These are phyloP conservation scores for Strix occidentalis DNA, from an alignment of 2,797 vertebrate genomes.

Conservation along the genomic window DNA sequence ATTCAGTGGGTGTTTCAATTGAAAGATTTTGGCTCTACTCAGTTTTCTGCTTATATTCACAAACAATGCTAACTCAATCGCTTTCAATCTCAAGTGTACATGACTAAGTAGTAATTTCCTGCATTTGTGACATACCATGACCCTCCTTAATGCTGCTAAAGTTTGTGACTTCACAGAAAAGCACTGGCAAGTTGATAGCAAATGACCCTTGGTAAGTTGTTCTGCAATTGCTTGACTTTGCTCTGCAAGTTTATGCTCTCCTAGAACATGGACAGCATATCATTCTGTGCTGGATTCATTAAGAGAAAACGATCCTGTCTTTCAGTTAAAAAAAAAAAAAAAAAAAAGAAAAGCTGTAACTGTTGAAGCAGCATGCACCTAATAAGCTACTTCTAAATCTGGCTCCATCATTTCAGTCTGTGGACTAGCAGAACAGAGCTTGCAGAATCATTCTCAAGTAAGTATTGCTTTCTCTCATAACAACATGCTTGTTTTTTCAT, in stretches of 20 bases:
- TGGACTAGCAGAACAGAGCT: conserved; percentile 44
- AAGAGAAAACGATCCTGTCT: conserved; percentile 45
- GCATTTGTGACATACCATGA: conserved; percentile 14
- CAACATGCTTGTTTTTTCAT: not conserved
- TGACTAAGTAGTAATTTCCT: conserved; percentile 17
- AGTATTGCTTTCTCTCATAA: conserved; percentile 37
- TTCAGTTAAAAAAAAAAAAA: not conserved
- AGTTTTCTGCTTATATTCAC: not conserved
- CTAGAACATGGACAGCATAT: conserved; percentile 35
- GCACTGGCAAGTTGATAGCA: not conserved
- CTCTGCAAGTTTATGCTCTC: conserved; percentile 37
- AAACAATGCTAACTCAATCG: not conserved
- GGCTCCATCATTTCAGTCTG: conserved; percentile 49
- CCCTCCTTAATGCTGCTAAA: not conserved
- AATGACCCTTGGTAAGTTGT: not conserved
- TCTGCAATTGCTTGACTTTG: conserved; percentile 32
- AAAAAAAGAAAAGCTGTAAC: conserved; percentile 36
- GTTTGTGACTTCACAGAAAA: not conserved
- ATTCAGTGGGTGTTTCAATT: not conserved
- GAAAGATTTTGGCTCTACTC: not conserved
- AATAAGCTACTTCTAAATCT: conserved; percentile 63
- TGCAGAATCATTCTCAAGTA: conserved; percentile 49
- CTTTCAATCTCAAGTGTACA: not conserved
- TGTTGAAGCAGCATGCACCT: conserved; percentile 62
- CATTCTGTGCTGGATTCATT: conserved; percentile 47